These are phyloP conservation scores for Cydia splendana DNA, from an alignment of 1,140 invertebrate genomes.

Conservation along the genomic window DNA sequence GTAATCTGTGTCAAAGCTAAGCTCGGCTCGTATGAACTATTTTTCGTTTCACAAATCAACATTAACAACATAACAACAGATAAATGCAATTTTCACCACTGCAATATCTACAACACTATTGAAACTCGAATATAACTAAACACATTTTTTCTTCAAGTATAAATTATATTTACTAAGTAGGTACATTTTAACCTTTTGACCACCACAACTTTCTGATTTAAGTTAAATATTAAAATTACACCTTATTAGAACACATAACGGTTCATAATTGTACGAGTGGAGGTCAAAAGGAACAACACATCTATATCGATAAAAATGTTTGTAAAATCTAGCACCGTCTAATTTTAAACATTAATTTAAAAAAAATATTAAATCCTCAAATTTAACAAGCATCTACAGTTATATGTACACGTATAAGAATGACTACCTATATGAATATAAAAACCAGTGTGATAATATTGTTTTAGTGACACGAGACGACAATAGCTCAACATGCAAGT, in stretches of 20 bases:
- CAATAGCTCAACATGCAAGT: not conserved
- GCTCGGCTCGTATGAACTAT: not conserved
- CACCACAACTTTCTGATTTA: not conserved
- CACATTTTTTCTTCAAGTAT: not conserved
- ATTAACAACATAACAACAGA: not conserved
- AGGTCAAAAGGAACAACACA: no score
- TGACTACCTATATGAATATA: no score
- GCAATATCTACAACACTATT: not conserved
- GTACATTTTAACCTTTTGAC: not conserved
- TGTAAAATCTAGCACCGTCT: no score
- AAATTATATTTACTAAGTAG: not conserved
- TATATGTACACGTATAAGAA: no score
- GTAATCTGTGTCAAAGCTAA: constrained; percentile 16
- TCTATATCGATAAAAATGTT: no score
- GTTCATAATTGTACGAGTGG: no score
- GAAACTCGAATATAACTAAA: not conserved
- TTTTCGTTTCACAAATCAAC: not conserved
- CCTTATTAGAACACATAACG: no score
- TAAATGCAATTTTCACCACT: not conserved
- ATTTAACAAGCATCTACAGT: no score
- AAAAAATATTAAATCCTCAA: no score
- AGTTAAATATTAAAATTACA: no score
- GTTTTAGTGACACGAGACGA: not conserved
- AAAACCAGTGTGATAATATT: no score
- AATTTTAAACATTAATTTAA: no score